Base-by-base conservation (phyloP, 92 coral and sea anemone species). In the Epizoanthus scotinus region DNA sequence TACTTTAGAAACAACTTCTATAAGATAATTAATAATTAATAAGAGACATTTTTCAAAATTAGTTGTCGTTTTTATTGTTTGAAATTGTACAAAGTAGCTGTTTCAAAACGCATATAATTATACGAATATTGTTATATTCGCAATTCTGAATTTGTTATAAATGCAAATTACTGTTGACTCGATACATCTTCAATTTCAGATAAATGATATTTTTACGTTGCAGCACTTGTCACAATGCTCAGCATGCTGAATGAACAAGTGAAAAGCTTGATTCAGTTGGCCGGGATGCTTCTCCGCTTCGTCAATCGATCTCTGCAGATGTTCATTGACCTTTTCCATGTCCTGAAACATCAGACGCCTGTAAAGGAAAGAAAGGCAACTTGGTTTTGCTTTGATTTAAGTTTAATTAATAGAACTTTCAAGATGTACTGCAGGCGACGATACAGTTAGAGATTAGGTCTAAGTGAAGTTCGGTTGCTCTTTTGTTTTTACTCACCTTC, bases 201-300 rank as follows among this genome's bases (percentile, higher is more conserved):
- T 90, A 55, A 88, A 88, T 21, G 89, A 86, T 56, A 92, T 79
- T 81, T 89, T 83, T 44, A 92, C 85, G 83, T 92, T 87, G 54
- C 92, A 79, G 65, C 97, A 92, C 38, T 85, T 84, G 18, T 66
- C 82, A 58, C 97, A 92, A 36, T 82, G 85, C 64, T 92, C 97
- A 34, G 97, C 97, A 64, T 92, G 97, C 58, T 92, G 97, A 42
- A 92, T 91, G 34, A 92, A 91, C 79, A 87, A 67, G 62, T 87
- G 91, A 56, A 92, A 92, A 40, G 90, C 94, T 70, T 85, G 90
- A 67, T 88, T 90, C 26, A 92, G 87, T 70, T 88, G 92, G 10
- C 84, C 84, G 5, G 87, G 85, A 42, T 82, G 82, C 61, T 85
- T 87, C 47, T 90, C 90, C 47, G 93, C 92, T 60, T 87, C 90